Conservation (phyloP, 2,888 invertebrate species). For the Pristionchus fissidentatus region DNA sequence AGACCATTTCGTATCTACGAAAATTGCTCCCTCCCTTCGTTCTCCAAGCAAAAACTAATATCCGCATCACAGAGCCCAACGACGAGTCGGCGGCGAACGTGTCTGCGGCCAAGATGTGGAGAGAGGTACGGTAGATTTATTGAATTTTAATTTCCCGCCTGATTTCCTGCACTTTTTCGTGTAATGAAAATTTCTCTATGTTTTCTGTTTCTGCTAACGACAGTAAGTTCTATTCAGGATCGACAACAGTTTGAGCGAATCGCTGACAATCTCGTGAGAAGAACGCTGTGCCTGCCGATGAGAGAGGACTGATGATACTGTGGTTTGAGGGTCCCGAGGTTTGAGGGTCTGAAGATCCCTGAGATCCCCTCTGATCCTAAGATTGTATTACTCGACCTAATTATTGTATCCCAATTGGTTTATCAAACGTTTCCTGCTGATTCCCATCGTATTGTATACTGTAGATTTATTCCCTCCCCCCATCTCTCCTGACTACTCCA, state of each 20-base stretch:
- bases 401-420: too few species aligned
- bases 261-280: conserved; percentile 87
- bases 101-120: conserved; percentile 82
- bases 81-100: conserved; percentile 99
- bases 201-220: background rate
- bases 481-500: background rate
- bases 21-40: too few species aligned
- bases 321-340: too few species aligned
- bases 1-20: too few species aligned
- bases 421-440: too few species aligned
- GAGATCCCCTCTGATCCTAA: too few species aligned
- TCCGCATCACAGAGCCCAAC: conserved; percentile 86
- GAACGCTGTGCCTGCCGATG: conserved; percentile 45
- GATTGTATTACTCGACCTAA: too few species aligned
- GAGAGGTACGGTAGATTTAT: conserved; percentile 1
- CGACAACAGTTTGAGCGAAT: conserved; percentile 92
- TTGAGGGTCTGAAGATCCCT: too few species aligned
- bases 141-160: conserved; percentile 11
- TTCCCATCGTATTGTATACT: too few species aligned
- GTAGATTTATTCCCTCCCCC: background rate
- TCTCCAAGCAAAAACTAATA: too few species aligned
- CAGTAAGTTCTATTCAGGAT: conserved; percentile 83
- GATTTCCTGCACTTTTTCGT: background rate
- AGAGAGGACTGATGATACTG: conserved; percentile 40
- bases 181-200: background rate